A percentile compares a stretch with the other conserved stretches of the same genome.
These are phyloP conservation scores for Drosophila elegans DNA, from an alignment of 1,140 invertebrate species.

Conservation along the genomic window DNA sequence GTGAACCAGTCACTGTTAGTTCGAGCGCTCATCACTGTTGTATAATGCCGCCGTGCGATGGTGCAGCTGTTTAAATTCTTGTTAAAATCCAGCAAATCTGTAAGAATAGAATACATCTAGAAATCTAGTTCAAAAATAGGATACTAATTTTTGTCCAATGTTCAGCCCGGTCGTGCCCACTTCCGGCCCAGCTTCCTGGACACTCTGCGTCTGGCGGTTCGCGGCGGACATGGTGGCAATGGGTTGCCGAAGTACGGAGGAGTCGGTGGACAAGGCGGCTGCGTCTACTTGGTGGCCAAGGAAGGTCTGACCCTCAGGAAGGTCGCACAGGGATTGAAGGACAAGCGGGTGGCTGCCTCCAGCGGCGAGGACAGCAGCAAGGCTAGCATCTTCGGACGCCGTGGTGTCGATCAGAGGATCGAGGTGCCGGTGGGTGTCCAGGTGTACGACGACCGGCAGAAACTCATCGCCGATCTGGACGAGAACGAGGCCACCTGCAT, in stretches of 20 bases:
- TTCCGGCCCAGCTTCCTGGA: conserved; percentile 88
- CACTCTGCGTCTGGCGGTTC: conserved; percentile 89
- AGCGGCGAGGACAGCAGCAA: conserved; percentile 90
- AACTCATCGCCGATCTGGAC: conserved; percentile 91
- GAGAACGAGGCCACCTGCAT: conserved; percentile 88
- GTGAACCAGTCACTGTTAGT: neutral
- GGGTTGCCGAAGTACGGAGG: conserved; percentile 93
- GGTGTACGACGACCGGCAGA: conserved; percentile 88
- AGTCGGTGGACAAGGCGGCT: conserved; percentile 93
- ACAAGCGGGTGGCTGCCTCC: conserved; percentile 87
- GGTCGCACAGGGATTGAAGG: conserved; percentile 85
- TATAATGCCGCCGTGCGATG: conserved; percentile 45
- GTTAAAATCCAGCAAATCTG: conserved; percentile 72
- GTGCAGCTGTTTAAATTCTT: conserved; percentile 77
- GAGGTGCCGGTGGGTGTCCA: conserved; percentile 92
- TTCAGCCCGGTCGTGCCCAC: conserved; percentile 66
- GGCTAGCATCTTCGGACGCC: conserved; percentile 90
- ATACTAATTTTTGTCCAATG: neutral
- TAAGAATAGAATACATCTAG: conserved; percentile 10
- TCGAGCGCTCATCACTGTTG: conserved; percentile 21
- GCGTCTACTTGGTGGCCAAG: conserved; percentile 90
- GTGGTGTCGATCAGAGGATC: conserved; percentile 89
- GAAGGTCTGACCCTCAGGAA: conserved; percentile 87
- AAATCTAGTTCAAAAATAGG: neutral
- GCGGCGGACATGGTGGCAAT: conserved; percentile 91